These are phyloP conservation scores for Lampris megalopsis DNA, from an alignment of 2,113 vertebrate species.

Conservation along the genomic window DNA sequence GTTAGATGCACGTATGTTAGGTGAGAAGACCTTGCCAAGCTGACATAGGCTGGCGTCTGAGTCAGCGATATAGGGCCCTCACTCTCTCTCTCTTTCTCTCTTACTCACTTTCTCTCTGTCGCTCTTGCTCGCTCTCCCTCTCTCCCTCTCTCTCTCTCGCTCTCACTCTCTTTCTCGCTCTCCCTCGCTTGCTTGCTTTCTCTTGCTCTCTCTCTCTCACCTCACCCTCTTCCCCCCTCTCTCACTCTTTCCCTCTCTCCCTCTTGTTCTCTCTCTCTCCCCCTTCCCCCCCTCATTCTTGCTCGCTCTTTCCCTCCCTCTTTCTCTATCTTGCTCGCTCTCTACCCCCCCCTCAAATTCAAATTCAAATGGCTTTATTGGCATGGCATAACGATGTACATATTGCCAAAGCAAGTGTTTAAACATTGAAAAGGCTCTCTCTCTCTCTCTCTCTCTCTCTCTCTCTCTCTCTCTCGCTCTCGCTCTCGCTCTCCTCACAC, in stretches of 20 bases:
- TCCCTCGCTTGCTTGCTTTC: background rate
- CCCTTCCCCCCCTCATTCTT: background rate
- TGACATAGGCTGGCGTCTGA: slow-evolving; percentile 25
- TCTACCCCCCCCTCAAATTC: too few species aligned
- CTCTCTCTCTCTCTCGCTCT: too few species aligned
- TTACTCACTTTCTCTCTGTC: slow-evolving; percentile 3
- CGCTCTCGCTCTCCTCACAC: background rate
- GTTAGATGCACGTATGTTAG: slow-evolving; percentile 30
- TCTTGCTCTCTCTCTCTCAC: slow-evolving; percentile 11
- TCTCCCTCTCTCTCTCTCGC: background rate
- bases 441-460: too few species aligned
- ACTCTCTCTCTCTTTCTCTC: slow-evolving; percentile 5
- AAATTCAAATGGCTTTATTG: too few species aligned
- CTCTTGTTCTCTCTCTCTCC: slow-evolving; percentile 7
- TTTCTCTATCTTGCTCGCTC: too few species aligned
- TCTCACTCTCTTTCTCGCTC: slow-evolving; percentile 12
- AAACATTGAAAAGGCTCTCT: too few species aligned
- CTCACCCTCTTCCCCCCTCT: background rate
- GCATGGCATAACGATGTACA: too few species aligned
- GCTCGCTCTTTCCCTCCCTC: too few species aligned
- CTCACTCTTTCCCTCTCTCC: slow-evolving; percentile 3
- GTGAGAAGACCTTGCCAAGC: slow-evolving; percentile 37
- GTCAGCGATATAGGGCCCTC: slow-evolving; percentile 33
- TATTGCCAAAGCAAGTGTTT: too few species aligned
- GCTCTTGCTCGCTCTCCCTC: background rate